Evolutionary conservation across 2,113 vertebrate genomes (phyloP).

Genomic region (Pampusana beccarii): DNA sequence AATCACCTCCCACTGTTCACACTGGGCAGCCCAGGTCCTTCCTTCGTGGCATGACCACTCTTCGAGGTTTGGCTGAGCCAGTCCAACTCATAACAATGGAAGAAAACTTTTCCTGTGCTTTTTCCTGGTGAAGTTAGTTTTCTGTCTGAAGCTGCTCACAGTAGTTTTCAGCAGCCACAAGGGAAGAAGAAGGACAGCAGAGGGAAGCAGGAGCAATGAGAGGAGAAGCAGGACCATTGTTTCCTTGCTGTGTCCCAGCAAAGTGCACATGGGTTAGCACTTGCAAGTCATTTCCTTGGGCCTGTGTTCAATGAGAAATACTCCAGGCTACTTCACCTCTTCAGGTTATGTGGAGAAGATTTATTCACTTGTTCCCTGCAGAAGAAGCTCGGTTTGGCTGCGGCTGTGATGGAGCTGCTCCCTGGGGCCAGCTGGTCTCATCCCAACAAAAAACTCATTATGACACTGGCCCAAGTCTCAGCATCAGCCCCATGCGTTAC

Average conservation of each 20-base stretch:
- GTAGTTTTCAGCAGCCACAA: not conserved
- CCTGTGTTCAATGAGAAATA: not conserved
- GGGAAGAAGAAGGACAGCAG: not conserved
- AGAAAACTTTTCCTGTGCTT: not conserved
- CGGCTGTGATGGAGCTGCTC: not conserved
- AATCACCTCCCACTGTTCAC: not conserved
- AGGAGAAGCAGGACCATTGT: not conserved
- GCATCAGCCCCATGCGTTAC: not conserved
- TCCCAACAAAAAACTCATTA: accelerated
- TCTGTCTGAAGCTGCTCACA: not conserved
- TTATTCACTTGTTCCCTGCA: not conserved
- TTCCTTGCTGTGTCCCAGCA: not conserved
- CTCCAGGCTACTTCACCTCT: not conserved
- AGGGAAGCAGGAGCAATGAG: not conserved
- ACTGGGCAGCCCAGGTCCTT: not conserved
- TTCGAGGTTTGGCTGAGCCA: not conserved
- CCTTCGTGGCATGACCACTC: not conserved
- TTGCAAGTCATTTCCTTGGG: not conserved
- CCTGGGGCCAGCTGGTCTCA: not conserved
- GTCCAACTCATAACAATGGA: not conserved
- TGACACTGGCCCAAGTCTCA: not conserved
- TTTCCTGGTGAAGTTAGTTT: not conserved
- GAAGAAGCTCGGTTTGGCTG: not conserved
- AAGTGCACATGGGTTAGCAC: not conserved
- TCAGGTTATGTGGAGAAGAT: not conserved